Percentiles rank a stretch among this genome's conserved stretches.
Evolutionary conservation across 2,797 vertebrate genomes (phyloP).

Genomic region (Molossus molossus): DNA sequence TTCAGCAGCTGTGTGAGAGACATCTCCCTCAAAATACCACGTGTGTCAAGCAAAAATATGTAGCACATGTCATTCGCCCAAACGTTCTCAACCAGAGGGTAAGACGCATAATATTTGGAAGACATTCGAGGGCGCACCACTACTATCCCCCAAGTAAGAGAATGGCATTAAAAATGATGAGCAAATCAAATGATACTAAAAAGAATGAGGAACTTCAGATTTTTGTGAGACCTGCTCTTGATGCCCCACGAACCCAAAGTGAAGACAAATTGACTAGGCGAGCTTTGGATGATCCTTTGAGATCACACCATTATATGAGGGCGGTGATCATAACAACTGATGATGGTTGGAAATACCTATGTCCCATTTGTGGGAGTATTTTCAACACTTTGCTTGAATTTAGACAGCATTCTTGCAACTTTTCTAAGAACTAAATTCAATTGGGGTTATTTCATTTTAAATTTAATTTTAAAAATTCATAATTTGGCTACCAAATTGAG

Average conservation of each 20-base stretch:
- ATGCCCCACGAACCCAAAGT: not conserved
- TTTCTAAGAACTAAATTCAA: not conserved
- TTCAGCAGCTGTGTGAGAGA: not conserved
- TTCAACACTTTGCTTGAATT: slow-evolving; percentile 53
- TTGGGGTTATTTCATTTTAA: not conserved
- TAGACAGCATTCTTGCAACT: slow-evolving; percentile 19
- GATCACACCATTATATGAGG: not conserved
- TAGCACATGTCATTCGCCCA: not conserved
- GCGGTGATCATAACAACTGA: not conserved
- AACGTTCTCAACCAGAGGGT: not conserved
- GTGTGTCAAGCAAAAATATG: slow-evolving; percentile 5
- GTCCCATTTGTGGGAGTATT: not conserved
- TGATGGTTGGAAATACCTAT: slow-evolving; percentile 53
- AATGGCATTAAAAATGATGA: not conserved
- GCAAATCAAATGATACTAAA: not conserved
- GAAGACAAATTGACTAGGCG: not conserved
- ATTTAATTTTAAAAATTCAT: not conserved
- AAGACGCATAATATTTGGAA: not conserved
- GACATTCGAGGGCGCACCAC: not conserved
- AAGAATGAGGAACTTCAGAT: not conserved
- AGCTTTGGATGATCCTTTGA: not conserved
- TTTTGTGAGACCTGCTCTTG: not conserved
- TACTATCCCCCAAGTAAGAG: not conserved
- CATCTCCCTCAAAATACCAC: not conserved
- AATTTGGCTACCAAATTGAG: not conserved